Evolutionary conservation across 2,888 invertebrate species (phyloP).

Genomic region (Hipparchia semele): DNA sequence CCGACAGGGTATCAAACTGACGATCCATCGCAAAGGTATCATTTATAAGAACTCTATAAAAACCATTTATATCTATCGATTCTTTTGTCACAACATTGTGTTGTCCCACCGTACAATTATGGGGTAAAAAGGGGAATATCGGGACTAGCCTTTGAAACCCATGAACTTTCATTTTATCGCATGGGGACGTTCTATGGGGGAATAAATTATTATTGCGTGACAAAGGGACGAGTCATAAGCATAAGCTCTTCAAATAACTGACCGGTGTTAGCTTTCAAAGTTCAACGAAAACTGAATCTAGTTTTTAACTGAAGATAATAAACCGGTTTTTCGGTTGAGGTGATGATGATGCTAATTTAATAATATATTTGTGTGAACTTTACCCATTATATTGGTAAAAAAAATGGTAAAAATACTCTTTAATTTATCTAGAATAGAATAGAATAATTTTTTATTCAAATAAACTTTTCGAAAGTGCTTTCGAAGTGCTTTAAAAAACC

Average conservation of each 20-base stretch:
- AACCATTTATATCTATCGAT: slow-evolving; percentile 9
- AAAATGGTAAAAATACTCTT: background rate
- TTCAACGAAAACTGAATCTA: background rate
- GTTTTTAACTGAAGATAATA: no score
- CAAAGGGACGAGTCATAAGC: slow-evolving; percentile 36
- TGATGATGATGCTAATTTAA: no score
- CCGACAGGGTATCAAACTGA: no score
- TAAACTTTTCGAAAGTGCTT: no score
- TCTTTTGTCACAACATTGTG: slow-evolving; percentile 20
- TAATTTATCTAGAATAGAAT: no score
- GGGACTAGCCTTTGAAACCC: slow-evolving; percentile 18
- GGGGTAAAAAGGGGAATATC: slow-evolving; percentile 20
- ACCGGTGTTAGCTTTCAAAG: background rate
- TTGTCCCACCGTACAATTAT: slow-evolving; percentile 19
- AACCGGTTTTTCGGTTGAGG: no score
- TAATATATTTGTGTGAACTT: no score
- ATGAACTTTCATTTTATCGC: slow-evolving; percentile 23
- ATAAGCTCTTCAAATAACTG: slow-evolving; percentile 23
- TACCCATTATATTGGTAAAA: no score
- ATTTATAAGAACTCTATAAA: background rate
- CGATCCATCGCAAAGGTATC: slow-evolving; percentile 3
- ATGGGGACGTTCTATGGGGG: slow-evolving; percentile 29
- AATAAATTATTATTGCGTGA: slow-evolving; percentile 35
- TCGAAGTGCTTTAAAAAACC: no score
- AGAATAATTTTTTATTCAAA: no score